These are phyloP conservation scores for Calameuta pallipes DNA, from an alignment of 2,888 invertebrate genomes.

Conservation along the genomic window DNA sequence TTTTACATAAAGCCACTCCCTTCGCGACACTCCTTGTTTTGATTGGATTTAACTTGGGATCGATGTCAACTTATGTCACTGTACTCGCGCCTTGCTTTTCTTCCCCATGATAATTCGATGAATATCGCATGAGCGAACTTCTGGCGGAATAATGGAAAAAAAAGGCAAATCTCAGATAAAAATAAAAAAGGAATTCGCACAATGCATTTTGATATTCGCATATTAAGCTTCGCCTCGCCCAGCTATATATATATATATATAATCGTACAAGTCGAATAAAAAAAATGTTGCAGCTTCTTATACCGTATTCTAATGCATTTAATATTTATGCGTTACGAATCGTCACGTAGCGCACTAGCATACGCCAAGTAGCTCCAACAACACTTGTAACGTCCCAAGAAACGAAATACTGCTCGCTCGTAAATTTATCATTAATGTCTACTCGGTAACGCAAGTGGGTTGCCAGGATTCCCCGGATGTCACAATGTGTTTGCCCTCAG, in stretches of 20 bases:
- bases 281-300: no score
- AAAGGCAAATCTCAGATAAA: no score
- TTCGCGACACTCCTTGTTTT: slow-evolving; percentile 46
- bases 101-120: slow-evolving; percentile 41
- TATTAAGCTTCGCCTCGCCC: no score
- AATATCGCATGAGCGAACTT: slow-evolving; percentile 47
- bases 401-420: not conserved
- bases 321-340: no score
- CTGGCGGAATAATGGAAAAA: not conserved
- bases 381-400: no score
- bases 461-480: slow-evolving; percentile 1
- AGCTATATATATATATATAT: no score
- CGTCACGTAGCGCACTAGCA: no score
- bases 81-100: not conserved
- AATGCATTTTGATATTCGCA: no score
- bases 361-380: no score
- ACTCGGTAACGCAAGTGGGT: not conserved
- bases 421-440: slow-evolving; percentile 1
- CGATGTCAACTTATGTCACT: slow-evolving; percentile 16
- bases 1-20: slow-evolving; percentile 9
- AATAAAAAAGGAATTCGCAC: no score
- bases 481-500: slow-evolving; percentile 6
- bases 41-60: slow-evolving; percentile 43
- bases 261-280: no score
- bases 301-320: no score